These are phyloP conservation scores for Diglossa cyanea DNA, from an alignment of 2,797 vertebrate genomes.

Conservation along the genomic window DNA sequence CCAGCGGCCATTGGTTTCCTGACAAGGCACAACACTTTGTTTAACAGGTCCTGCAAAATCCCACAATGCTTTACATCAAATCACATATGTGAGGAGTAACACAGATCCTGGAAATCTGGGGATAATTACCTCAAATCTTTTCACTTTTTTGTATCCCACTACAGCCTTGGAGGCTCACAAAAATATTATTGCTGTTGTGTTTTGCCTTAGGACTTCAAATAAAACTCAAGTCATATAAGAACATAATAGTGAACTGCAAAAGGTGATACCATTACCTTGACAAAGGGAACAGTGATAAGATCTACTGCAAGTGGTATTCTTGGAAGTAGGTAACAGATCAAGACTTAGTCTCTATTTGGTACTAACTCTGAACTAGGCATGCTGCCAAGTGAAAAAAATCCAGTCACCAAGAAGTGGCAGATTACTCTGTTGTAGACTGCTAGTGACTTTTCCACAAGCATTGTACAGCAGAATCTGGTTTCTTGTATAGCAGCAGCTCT, in stretches of 20 bases:
- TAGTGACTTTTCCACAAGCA: not conserved
- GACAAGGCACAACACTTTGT: not conserved
- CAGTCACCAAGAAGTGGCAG: not conserved
- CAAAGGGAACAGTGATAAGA: not conserved
- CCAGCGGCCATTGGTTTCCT: not conserved
- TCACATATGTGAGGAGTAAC: not conserved
- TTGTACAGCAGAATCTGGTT: not conserved
- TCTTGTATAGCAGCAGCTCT: not conserved
- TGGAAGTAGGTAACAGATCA: not conserved
- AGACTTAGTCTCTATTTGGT: not conserved
- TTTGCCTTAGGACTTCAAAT: not conserved
- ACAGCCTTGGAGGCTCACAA: not conserved
- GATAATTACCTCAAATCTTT: not conserved
- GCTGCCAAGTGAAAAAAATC: not conserved
- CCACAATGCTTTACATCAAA: not conserved
- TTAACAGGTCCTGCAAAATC: not conserved
- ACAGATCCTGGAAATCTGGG: not conserved
- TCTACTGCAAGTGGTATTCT: not conserved
- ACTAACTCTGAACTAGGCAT: not conserved
- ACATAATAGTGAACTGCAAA: not conserved
- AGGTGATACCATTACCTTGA: not conserved
- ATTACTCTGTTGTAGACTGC: not conserved
- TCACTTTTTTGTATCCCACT: not conserved
- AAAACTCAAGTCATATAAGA: not conserved
- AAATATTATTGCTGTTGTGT: not conserved